Base-by-base conservation (phyloP, 1,140 invertebrate species). In the Cydia strobilella region DNA sequence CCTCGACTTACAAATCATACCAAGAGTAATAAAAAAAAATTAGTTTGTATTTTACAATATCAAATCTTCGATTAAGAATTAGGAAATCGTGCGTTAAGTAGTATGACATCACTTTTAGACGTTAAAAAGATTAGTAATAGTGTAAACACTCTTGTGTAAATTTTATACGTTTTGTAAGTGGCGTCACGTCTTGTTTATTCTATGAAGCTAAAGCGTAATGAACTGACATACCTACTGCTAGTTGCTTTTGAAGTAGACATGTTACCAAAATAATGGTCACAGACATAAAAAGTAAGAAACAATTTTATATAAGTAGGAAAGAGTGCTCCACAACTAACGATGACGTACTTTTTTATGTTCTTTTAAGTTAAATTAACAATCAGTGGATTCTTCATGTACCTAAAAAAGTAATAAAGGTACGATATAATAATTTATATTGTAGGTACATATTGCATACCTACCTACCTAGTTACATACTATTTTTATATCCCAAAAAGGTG, bases 41-140 rank as follows among this genome's bases (percentile, higher is more conserved):
- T 6, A 18, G 6, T 51, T 51, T 15, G 15, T 31, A 66, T 66
- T 66, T 66, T n/a, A 66, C 23, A n/a, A n/a, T 35, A 39, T 39
- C 7, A 39, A 23, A 65, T 31, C n/a, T 69, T 69, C n/a, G 65
- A 69, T 35, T 42, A 35, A 0, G 35, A 69, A 69, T 35, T 69
- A 35, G 13, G 65, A 69, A 75, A 51, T 74, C 27, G 74, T 75
- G 45, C 42, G 74, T 72, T 80, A 39, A 73, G 35, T 74, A 20
- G 71, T 69, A 88, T 91, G 89, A 91, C 85, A 90, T 90, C 90
- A 90, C 59, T 80, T 84, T 82, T 62, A 76, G 77, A 80, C 75
- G 79, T 73, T 82, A 83, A 88, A 85, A 85, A 85, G 84, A 89
- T 89, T 89, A 89, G 82, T 89, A 87, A 89, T 87, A 83, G 83